These are phyloP conservation scores for Cromileptes altivelis DNA, from an alignment of 2,113 vertebrate genomes.

Conservation along the genomic window DNA sequence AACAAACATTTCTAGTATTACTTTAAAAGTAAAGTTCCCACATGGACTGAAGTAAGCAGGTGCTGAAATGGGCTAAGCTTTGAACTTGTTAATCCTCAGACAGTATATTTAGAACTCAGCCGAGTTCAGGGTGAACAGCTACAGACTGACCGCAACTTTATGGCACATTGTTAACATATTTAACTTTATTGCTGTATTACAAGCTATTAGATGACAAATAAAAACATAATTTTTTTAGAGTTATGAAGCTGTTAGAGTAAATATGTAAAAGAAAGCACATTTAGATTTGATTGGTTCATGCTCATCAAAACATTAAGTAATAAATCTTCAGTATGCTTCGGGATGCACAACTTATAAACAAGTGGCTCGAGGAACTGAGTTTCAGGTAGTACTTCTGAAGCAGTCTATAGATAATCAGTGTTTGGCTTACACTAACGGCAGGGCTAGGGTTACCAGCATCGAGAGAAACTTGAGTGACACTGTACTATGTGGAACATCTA, in stretches of 20 bases:
- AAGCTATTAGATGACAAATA: background rate
- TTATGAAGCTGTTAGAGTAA: background rate
- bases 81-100: slow-evolving; percentile 78
- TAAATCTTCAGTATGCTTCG: background rate
- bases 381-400: background rate
- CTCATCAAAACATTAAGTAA: background rate
- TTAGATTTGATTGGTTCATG: background rate
- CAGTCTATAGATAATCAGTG: slow-evolving; percentile 18
- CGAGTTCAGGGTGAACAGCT: slow-evolving; percentile 60
- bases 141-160: slow-evolving; percentile 50
- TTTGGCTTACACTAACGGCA: background rate
- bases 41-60: slow-evolving; percentile 79
- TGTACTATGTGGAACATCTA: slow-evolving; percentile 35
- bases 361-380: background rate
- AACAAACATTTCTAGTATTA: background rate
- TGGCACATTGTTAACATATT: slow-evolving; percentile 60
- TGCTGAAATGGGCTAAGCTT: slow-evolving; percentile 71
- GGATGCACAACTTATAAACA: background rate
- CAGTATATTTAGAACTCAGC: slow-evolving; percentile 80
- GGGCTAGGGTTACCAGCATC: slow-evolving; percentile 25
- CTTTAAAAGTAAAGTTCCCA: slow-evolving; percentile 10
- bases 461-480: slow-evolving; percentile 33
- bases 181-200: slow-evolving; percentile 19
- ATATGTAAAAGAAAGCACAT: background rate
- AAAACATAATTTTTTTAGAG: background rate